Percentiles rank a stretch among this genome's conserved stretches.
These are phyloP conservation scores for Podocnemis expansa DNA, from an alignment of 2,113 vertebrate species.

Conservation along the genomic window DNA sequence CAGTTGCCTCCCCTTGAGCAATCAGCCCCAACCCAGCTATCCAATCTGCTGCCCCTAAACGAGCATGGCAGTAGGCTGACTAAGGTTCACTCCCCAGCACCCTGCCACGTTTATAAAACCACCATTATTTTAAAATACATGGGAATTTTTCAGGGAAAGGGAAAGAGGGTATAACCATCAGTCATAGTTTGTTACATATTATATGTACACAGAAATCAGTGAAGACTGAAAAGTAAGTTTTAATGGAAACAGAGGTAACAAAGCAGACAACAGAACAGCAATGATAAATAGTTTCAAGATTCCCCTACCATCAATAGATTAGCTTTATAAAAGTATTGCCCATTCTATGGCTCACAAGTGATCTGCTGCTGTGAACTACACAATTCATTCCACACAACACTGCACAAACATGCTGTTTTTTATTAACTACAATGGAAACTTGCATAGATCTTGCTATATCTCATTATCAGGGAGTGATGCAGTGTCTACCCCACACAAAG, in stretches of 20 bases:
- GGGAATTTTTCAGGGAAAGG: neutral
- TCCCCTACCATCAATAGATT: neutral
- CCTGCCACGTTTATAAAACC: neutral
- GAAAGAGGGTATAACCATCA: neutral
- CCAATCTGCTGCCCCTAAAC: no score
- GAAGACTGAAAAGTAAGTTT: neutral
- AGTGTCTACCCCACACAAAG: no score
- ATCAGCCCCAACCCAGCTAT: no score
- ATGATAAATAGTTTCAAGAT: neutral
- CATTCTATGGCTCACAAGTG: neutral
- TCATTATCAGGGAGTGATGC: neutral
- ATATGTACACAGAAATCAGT: neutral
- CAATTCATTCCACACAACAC: constrained; percentile 5
- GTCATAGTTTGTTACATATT: neutral
- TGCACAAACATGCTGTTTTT: constrained; percentile 23
- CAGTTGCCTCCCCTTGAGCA: no score
- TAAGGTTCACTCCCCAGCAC: no score
- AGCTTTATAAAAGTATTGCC: neutral
- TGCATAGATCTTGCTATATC: constrained; percentile 7
- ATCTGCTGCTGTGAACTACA: neutral
- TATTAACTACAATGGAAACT: neutral
- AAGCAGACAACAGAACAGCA: constrained; percentile 4
- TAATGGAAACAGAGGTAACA: neutral
- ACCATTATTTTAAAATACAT: neutral
- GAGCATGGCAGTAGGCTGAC: no score